These are phyloP conservation scores for Copidosoma aretas DNA, from an alignment of 2,888 invertebrate genomes.

Conservation along the genomic window DNA sequence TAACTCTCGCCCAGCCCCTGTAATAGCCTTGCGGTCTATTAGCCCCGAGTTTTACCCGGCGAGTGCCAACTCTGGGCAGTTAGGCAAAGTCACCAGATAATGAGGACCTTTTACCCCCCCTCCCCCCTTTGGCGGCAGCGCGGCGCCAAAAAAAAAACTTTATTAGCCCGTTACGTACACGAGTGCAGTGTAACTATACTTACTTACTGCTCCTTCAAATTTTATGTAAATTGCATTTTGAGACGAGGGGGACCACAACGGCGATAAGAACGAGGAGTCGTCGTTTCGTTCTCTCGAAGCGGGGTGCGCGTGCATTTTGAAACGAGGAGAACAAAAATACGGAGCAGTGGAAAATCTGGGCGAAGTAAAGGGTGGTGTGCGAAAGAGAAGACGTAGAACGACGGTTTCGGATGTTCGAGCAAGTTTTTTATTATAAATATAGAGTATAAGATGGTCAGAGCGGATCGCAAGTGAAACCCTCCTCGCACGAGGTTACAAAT, in stretches of 20 bases:
- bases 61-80: not conserved
- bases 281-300: no score
- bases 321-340: no score
- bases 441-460: slow-evolving; percentile 34
- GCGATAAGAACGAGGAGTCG: no score
- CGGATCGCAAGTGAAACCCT: slow-evolving; percentile 30
- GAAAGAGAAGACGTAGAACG: not conserved
- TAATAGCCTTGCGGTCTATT: not conserved
- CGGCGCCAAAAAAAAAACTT: not conserved
- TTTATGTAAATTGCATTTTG: no score
- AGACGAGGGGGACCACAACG: no score
- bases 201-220: no score
- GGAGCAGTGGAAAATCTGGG: not conserved
- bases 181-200: not conserved
- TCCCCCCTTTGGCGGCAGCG: not conserved
- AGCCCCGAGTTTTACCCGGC: not conserved
- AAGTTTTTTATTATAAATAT: slow-evolving; percentile 40
- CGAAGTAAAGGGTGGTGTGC: not conserved
- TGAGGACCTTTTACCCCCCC: not conserved
- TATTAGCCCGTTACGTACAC: not conserved
- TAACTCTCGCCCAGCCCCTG: not conserved
- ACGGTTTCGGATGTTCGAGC: slow-evolving; percentile 29
- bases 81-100: not conserved
- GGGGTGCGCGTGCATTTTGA: no score
- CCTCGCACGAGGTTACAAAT: slow-evolving; percentile 29